Base-by-base conservation (phyloP, 2,888 invertebrate genomes). In the Lasioglossum malachurum region DNA sequence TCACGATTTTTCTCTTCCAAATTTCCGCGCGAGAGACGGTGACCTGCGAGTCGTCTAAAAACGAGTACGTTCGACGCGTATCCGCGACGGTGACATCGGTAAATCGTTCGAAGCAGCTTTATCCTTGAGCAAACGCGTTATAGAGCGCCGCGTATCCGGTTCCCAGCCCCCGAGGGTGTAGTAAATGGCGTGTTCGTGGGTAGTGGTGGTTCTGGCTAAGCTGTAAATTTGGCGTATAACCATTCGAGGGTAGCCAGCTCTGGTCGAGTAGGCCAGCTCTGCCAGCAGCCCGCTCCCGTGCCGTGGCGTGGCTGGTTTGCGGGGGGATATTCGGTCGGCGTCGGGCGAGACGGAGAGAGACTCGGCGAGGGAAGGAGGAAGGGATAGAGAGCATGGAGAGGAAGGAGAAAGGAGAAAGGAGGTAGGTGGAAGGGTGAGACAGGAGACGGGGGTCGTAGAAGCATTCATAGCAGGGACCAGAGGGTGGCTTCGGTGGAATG, bases 401-500 rank as follows among this genome's bases (percentile, higher is more conserved):
- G 69, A 71, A 44, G 67, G 27, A 38, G 69, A 19, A 19, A 19
- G 31, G 67, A 35, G 67, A 35, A 67, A 67, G 67, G 67, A 19
- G 69, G 38, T 57, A 44, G 71, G 27, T 27, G 75, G 73, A 46
- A 83, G 90, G 89, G 85, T 86, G 89, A 90, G 91, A 87, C 90
- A 87, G 91, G 89, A 89, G 92, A 88, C 91, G 90, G 90, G 90
- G 91, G 91, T 92, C 92, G 92, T 92, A 92, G 94, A 93, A 94
- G 94, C 95, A 95, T 95, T 94, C 94, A 94, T 93, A 93, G 93
- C 92, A 92, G 93, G 91, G 93, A 93, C 92, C 91, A 92, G 93
- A 93, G 94, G 94, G 94, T 94, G 94, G 94, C 93, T 93, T 93
- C 92, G 92, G 93, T 94, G 95, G 95, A 95, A 95, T 95, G 95